Conservation (phyloP, 1,140 invertebrate genomes). For the Bradynema listronoti region DNA sequence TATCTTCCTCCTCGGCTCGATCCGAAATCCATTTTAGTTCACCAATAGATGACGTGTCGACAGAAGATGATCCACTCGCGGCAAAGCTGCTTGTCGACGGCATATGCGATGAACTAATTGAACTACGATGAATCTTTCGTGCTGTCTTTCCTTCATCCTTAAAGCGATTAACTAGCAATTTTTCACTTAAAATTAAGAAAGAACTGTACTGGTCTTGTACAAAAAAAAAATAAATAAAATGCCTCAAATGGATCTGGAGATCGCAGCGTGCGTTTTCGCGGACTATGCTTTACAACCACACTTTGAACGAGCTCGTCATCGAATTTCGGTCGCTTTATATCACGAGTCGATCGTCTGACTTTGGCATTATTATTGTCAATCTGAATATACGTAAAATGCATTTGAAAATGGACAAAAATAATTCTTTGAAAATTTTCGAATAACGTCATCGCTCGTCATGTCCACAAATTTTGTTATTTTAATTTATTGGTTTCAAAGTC, state of each 20-base stretch:
- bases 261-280: conserved; percentile 64
- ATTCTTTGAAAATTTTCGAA: too few species aligned
- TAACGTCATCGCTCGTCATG: too few species aligned
- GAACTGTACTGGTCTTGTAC: conserved; percentile 3
- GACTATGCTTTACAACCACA: conserved; percentile 52
- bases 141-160: too few species aligned
- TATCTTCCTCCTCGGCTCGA: too few species aligned
- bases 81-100: too few species aligned
- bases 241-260: conserved; percentile 62
- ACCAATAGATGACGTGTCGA: too few species aligned
- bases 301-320: conserved; percentile 84
- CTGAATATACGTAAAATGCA: neutral
- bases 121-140: too few species aligned
- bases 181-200: neutral
- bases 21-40: too few species aligned
- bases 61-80: too few species aligned
- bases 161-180: conserved; percentile 11
- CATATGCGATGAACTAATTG: too few species aligned
- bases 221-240: conserved; percentile 23
- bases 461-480: too few species aligned
- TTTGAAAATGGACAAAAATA: neutral
- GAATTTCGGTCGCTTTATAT: conserved; percentile 88
- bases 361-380: neutral
- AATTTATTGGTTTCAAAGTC: too few species aligned
- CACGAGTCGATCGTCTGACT: conserved; percentile 70